Evolutionary conservation across 2,888 invertebrate species (phyloP).

Genomic region (Hydriomena furcata): DNA sequence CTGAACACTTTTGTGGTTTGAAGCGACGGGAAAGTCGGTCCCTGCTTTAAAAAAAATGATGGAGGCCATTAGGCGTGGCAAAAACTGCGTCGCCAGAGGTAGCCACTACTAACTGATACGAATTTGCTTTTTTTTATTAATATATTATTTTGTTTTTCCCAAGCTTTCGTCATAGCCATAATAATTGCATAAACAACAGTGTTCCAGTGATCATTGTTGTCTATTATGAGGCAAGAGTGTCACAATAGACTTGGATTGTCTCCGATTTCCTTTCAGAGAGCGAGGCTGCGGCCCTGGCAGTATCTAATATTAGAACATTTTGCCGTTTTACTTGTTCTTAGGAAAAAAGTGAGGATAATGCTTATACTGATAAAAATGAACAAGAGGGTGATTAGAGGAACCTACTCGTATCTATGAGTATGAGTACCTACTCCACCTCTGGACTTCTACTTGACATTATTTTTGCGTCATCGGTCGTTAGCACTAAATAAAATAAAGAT

Average conservation of each 20-base stretch:
- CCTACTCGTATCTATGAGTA: too few species aligned
- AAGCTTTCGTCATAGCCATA: slow-evolving; percentile 11
- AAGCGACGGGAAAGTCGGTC: too few species aligned
- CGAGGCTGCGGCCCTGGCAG: slow-evolving; percentile 56
- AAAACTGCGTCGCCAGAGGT: too few species aligned
- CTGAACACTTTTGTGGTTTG: too few species aligned
- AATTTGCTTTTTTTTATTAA: slow-evolving; percentile 3
- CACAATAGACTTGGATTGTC: slow-evolving; percentile 53
- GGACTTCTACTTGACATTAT: too few species aligned
- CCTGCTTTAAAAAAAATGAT: too few species aligned
- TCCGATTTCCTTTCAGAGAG: slow-evolving; percentile 62
- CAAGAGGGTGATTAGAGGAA: too few species aligned
- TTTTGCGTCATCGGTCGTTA: slow-evolving; percentile 3
- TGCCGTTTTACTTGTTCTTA: slow-evolving; percentile 29
- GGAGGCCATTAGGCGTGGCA: too few species aligned
- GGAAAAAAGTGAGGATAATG: slow-evolving; percentile 27
- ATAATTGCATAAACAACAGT: slow-evolving; percentile 21
- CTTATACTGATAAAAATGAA: too few species aligned
- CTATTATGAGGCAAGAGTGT: slow-evolving; percentile 56
- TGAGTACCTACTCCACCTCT: too few species aligned
- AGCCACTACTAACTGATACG: not conserved
- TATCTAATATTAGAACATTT: slow-evolving; percentile 31
- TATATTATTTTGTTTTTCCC: too few species aligned
- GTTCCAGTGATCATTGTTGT: slow-evolving; percentile 20
- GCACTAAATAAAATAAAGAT: slow-evolving; percentile 7